Percentiles rank a stretch among this genome's conserved stretches.
phyloP scores from a whole-genome alignment of 2,888 invertebrate species.

The Acanthosepion lycidas region DNA sequence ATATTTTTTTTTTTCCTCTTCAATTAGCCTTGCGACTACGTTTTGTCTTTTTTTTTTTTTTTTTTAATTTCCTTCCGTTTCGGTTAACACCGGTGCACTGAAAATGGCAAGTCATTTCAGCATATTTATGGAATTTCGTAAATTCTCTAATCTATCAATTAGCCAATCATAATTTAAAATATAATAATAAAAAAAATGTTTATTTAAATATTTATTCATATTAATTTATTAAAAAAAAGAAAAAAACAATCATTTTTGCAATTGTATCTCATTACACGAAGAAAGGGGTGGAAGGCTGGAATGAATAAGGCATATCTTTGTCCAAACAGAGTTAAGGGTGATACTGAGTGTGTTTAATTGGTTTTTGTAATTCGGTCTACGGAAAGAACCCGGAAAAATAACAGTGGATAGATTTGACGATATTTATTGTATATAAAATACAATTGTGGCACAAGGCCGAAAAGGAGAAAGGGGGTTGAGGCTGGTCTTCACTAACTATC shows the following conservation, averaged over 20 bases:
- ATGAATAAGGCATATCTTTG: background rate
- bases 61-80: background rate
- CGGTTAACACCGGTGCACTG: background rate
- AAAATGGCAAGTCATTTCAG: fast-evolving
- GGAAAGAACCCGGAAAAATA: no score
- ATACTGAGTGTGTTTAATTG: no score
- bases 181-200: background rate
- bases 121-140: background rate
- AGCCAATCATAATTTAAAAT: background rate
- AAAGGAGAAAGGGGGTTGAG: no score
- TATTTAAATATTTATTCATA: background rate
- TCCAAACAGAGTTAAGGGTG: no score
- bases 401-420: no score
- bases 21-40: background rate
- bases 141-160: background rate
- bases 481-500: no score
- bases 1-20: no score
- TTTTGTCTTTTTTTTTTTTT: no score
- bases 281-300: background rate
- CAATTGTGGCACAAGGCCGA: no score
- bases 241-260: background rate
- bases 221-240: background rate
- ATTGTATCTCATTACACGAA: background rate
- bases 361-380: no score
- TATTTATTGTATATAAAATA: no score